Evolutionary conservation across 2,888 invertebrate genomes (phyloP), one percentile per base, ranked within the genome.

Genomic region (Frankliniella fusca): DNA sequence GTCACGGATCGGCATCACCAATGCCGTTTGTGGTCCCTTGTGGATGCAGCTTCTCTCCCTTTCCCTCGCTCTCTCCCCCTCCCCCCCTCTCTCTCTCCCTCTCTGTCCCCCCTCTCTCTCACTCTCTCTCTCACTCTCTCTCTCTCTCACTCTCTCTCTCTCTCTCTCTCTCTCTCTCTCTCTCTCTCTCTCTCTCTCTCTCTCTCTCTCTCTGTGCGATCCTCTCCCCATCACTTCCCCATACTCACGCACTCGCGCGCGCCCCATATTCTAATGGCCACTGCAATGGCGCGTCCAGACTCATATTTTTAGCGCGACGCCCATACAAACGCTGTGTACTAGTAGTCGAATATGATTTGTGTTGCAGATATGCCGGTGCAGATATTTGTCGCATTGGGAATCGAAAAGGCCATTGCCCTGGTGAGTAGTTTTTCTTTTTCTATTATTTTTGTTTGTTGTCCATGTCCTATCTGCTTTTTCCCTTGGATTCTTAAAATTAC

Each of bases 301-400:
- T 38, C 38, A 38, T 38, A 38, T 38, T 38, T 38, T 38, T 38
- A 38, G 38, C 38, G 38, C 38, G 54, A 5, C 54, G 12, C 54
- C 15, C 61, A 61, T 61, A 20, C n/a, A 18, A 18, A 61, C 61
- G 61, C 61, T 27, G 70, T 27, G 12, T 76, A 76, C 27, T 76
- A 27, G 23, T 27, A 76, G 27, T 76, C 23, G 70, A 8, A 76
- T 27, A 76, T 76, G 70, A 76, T 76, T 76, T 76, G 70, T 76
- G 70, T 76, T 76, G 70, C 70, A 76, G 70, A 76, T 12, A 76
- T 76, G 70, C 70, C 70, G 70, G 70, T 76, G 70, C 70, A 76
- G 70, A 76, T 76, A 76, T 76, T 76, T 23, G 27, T 76, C 27
- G 70, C 70, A 27, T 27, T 76, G 70, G 70, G 27, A 11, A 76